Evolutionary conservation across 2,888 invertebrate species (phyloP), one percentile per base, ranked within the genome.

Genomic region (Pyrrhia umbra): DNA sequence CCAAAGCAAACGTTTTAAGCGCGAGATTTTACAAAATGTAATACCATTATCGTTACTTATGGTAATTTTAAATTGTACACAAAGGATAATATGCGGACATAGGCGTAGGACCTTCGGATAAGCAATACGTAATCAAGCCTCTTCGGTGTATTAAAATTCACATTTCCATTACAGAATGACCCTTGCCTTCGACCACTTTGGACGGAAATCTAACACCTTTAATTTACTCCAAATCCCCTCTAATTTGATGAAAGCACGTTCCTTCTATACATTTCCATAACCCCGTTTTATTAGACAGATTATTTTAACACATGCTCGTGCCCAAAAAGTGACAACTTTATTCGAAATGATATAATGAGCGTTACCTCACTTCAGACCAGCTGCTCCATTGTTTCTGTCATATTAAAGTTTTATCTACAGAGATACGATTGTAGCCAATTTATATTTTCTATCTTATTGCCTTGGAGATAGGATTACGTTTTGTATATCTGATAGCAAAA

Each of bases 171-270:
- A 77, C 68, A 50, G 69, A 71, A 65, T 71, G 56, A 73, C 76
- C 75, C 62, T 70, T 75, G 58, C 80, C 76, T 82, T 77, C 81
- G 68, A 77, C 75, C 77, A 73, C 77, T 79, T 75, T 76, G 67
- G 68, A 79, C 79, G 78, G 83, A 83, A 80, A 87, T 84, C 87
- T 85, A 88, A 87, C 88, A 89, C 92, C 88, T 90, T 88, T 90
- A 89, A 91, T 90, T 90, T 89, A 87, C 81, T 81, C 75, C 63
- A 85, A 89, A 92, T 90, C 91, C 89, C 85, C 87, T 89, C 88
- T 90, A 88, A 92, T 91, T 89, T 88, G 75, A 86, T 83, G 68
- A 80, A 82, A 88, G 90, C 90, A 92, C 92, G 90, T 90, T 83
- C 83, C 82, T 78, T 84, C 82, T 80, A 75, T 75, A 78, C 64